These are phyloP conservation scores for Aradophagus sp. DNA, from an alignment of 1,140 invertebrate species.

Conservation along the genomic window DNA sequence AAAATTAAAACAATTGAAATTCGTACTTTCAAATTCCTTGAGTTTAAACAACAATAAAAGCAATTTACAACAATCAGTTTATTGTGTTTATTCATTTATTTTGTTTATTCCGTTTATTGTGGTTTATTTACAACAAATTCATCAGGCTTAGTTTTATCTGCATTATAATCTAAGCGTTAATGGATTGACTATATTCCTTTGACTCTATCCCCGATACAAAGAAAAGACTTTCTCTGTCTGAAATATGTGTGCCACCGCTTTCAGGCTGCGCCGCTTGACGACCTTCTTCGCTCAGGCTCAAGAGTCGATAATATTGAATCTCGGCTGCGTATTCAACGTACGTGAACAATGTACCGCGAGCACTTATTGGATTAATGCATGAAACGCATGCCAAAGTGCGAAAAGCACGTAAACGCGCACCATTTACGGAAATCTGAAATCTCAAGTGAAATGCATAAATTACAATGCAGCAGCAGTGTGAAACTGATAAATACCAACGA, in stretches of 20 bases:
- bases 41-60: too few relatives aligned
- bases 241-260: constrained; percentile 67
- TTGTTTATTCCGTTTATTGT: too few relatives aligned
- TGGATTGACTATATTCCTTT: constrained; percentile 56
- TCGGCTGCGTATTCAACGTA: background rate
- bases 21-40: too few relatives aligned
- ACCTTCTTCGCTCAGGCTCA: constrained; percentile 58
- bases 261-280: constrained; percentile 31
- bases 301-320: constrained; percentile 53
- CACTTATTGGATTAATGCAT: constrained; percentile 32
- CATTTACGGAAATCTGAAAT: constrained; percentile 6
- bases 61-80: too few relatives aligned
- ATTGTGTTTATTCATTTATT: too few relatives aligned
- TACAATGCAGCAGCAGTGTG: constrained; percentile 1
- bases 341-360: constrained; percentile 17
- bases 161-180: constrained; percentile 66
- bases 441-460: constrained; percentile 16
- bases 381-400: constrained; percentile 8
- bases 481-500: constrained; percentile 1
- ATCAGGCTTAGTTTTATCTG: constrained; percentile 14
- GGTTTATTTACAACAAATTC: too few relatives aligned
- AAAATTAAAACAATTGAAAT: too few relatives aligned
- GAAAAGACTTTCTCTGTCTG: constrained; percentile 66
- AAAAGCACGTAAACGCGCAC: constrained; percentile 6
- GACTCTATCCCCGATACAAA: constrained; percentile 49